Evolutionary conservation across 2,797 vertebrate genomes (phyloP), one percentile per base, ranked within the genome.

Genomic region (Monodelphis domestica): DNA sequence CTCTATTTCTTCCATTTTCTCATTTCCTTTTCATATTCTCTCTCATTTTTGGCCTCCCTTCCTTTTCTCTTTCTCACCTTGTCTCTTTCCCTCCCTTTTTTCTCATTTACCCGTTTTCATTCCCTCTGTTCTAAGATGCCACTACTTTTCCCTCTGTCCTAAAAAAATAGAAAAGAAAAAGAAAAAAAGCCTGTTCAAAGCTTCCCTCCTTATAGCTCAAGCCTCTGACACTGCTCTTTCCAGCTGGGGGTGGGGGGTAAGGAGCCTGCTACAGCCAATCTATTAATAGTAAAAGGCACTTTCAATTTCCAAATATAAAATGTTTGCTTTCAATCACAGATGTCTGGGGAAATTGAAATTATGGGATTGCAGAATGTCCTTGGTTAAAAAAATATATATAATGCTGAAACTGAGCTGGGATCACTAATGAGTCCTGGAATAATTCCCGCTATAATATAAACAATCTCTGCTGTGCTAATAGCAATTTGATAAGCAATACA

Each of bases 391-490:
- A 92, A 96, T 96, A 97, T 95, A 94, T 95, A 94, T 84, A 96
- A 97, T 97, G 89, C 89, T 93, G 95, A 97, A 97, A 97, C 95
- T 95, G 95, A 94, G 29, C 93, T 95, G 94, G 93, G 94, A 95
- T 95, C 95, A 91, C 89, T 96, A 95, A 97, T 97, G 97, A 96
- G 95, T 96, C 94, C 93, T 97, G 96, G 97, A 97, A 97, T 97
- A 95, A 95, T 96, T 97, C 95, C 96, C 95, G 92, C 95, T 90
- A 55, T 97, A 97, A 95, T 95, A 97, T 93, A 97, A 97, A 96
- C 63, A 95, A 89, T 90, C 88, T 96, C 96, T 10, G 70, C 96
- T 92, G 90, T 28, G 93, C 96, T 97, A 97, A 97, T 97, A 96
- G 97, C 95, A 96, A 97, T 94, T 38, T 91, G 96, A 96, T 93